Evolutionary conservation across 2,113 vertebrate genomes (phyloP).

Genomic region (Hystrix cristata): DNA sequence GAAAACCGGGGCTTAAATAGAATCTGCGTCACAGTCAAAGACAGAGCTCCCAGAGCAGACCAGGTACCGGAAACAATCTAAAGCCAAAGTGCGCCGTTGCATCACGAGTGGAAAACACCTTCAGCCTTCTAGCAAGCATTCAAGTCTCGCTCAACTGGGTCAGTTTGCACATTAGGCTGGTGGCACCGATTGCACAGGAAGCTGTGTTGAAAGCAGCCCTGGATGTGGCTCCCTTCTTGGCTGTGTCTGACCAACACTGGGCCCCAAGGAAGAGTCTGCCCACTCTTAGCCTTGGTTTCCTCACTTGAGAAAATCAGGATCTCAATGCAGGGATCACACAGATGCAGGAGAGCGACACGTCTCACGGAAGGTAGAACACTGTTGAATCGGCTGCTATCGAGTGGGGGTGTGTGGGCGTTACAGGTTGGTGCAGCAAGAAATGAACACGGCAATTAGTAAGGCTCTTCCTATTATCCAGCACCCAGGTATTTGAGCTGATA

Average conservation of each 20-base stretch:
- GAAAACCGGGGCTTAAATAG: neutral
- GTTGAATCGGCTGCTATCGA: fast-evolving
- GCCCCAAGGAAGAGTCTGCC: neutral
- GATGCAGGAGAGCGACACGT: fast-evolving
- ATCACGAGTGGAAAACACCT: neutral
- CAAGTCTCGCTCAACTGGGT: too few relatives aligned
- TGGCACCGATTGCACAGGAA: fast-evolving
- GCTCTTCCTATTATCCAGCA: too few relatives aligned
- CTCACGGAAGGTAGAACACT: fast-evolving
- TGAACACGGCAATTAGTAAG: fast-evolving
- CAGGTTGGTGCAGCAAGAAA: neutral
- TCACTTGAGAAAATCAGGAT: neutral
- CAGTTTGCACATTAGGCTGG: too few relatives aligned
- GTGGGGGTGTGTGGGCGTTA: neutral
- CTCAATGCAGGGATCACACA: fast-evolving
- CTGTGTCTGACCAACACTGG: fast-evolving
- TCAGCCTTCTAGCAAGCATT: too few relatives aligned
- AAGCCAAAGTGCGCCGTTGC: neutral
- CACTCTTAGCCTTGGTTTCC: neutral
- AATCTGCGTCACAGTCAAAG: fast-evolving
- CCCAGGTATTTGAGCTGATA: neutral
- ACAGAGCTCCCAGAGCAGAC: neutral
- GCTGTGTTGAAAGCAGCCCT: neutral
- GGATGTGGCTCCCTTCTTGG: neutral
- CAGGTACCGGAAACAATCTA: fast-evolving